These are phyloP conservation scores for Corythornis madagascariensis DNA, from an alignment of 2,113 vertebrate species.

Conservation along the genomic window DNA sequence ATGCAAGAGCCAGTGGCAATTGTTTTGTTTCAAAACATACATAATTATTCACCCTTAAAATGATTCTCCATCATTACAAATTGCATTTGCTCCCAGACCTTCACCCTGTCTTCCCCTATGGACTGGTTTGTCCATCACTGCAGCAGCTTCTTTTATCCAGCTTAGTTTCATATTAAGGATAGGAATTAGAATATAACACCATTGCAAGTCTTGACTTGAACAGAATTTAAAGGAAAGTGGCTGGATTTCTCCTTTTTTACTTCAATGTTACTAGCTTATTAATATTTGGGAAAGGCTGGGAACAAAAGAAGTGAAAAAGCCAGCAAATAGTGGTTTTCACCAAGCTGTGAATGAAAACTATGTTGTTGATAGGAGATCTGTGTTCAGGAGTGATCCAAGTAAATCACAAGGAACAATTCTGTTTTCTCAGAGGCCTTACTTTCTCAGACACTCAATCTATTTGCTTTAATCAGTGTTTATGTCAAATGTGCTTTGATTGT, in stretches of 20 bases:
- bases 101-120: neutral
- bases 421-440: neutral
- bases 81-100: neutral
- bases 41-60: neutral
- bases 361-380: conserved; percentile 54
- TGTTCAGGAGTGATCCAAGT: conserved; percentile 14
- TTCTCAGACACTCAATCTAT: neutral
- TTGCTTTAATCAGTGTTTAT: conserved; percentile 41
- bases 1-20: neutral
- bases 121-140: neutral
- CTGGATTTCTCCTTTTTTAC: neutral
- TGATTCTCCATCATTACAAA: accelerated
- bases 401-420: neutral
- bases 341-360: conserved; percentile 23
- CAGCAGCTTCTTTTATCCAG: neutral
- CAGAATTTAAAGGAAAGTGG: neutral
- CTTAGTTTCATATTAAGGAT: neutral
- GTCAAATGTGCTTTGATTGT: conserved; percentile 31
- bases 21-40: neutral
- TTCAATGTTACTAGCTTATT: neutral
- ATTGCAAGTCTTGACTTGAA: neutral
- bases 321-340: neutral
- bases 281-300: neutral
- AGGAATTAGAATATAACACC: accelerated
- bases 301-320: neutral